Conservation (phyloP, 92 coral and sea anemone species). For the Zoanthus solanderi region DNA sequence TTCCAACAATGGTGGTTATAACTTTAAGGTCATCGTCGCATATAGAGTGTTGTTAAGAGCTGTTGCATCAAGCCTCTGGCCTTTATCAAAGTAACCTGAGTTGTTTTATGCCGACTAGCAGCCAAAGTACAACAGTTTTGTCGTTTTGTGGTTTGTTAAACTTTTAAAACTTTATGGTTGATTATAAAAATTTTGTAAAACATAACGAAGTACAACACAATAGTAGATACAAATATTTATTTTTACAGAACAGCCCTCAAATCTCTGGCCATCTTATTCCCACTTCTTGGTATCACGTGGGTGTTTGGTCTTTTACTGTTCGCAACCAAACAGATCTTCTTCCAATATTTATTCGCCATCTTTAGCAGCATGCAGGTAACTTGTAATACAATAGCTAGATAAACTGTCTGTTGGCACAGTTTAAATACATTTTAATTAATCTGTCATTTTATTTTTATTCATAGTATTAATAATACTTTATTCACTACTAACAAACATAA, state of each 20-base stretch:
- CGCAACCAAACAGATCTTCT: slow-evolving; percentile 65
- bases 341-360: slow-evolving; percentile 85
- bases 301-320: slow-evolving; percentile 81
- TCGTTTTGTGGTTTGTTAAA: too few relatives aligned
- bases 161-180: too few relatives aligned
- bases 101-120: too few relatives aligned
- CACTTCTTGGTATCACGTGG: slow-evolving; percentile 93
- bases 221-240: background rate
- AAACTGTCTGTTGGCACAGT: background rate
- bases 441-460: background rate
- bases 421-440: background rate
- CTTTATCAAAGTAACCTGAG: too few relatives aligned
- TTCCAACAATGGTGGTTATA: too few relatives aligned
- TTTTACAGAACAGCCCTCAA: slow-evolving; percentile 81
- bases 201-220: too few relatives aligned
- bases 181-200: too few relatives aligned
- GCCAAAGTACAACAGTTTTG: too few relatives aligned
- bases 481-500: too few relatives aligned
- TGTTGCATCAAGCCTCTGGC: too few relatives aligned
- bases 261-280: slow-evolving; percentile 81
- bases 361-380: slow-evolving; percentile 87
- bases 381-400: background rate
- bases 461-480: background rate
- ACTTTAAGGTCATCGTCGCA: too few relatives aligned
- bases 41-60: too few relatives aligned